A percentile compares a stretch with the other conserved stretches of the same genome.
These are phyloP conservation scores for Margarornis squamiger DNA, from an alignment of 2,797 vertebrate species.

Conservation along the genomic window DNA sequence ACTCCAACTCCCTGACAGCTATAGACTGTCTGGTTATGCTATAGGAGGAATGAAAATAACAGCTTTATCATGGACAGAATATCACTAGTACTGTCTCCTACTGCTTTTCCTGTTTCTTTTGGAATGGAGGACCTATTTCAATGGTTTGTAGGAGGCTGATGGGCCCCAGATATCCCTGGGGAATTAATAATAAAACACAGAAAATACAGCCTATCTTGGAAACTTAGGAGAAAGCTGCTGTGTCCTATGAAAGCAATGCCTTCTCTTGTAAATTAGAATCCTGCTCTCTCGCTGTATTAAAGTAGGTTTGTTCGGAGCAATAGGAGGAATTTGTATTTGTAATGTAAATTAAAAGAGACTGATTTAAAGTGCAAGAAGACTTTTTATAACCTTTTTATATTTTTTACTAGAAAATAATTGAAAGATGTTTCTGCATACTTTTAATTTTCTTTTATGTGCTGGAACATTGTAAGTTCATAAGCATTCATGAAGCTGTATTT, in stretches of 20 bases:
- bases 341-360: not conserved
- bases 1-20: constrained; percentile 26
- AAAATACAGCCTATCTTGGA: not conserved
- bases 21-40: constrained; percentile 28
- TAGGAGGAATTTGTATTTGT: not conserved
- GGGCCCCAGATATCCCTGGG: constrained; percentile 13
- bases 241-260: not conserved
- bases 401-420: constrained; percentile 12
- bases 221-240: not conserved
- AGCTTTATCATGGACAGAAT: constrained; percentile 18
- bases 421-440: not conserved
- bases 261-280: not conserved
- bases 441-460: not conserved
- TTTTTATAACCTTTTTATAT: not conserved
- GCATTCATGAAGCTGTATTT: not conserved
- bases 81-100: constrained; percentile 38
- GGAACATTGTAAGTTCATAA: not conserved
- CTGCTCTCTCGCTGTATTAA: not conserved
- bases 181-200: constrained; percentile 34
- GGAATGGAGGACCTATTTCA: constrained; percentile 18
- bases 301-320: not conserved
- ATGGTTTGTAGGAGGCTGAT: constrained; percentile 20
- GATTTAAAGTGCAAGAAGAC: not conserved
- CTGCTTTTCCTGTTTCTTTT: constrained; percentile 61
- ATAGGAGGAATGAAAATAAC: constrained; percentile 40